These are phyloP conservation scores for Centropus unirufus DNA, from an alignment of 2,113 vertebrate genomes.

Conservation along the genomic window DNA sequence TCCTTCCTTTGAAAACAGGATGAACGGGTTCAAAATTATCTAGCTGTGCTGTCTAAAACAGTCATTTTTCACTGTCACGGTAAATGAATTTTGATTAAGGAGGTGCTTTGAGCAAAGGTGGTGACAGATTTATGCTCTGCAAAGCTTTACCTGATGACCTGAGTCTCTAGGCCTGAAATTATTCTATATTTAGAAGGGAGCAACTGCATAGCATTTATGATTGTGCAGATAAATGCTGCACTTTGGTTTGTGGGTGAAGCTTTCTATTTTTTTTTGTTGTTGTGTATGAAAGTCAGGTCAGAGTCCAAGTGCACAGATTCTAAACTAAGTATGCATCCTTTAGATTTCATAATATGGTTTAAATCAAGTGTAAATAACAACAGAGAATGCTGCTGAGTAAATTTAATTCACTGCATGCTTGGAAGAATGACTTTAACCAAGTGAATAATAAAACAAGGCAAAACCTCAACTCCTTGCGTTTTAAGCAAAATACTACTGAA, in stretches of 20 bases:
- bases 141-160: constrained; percentile 55
- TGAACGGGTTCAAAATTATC: constrained; percentile 8
- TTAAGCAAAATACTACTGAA: neutral
- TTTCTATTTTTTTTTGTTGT: neutral
- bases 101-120: constrained; percentile 30
- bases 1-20: constrained; percentile 60
- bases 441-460: neutral
- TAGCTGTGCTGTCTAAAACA: constrained; percentile 10
- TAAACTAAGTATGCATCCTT: neutral
- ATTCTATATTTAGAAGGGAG: constrained; percentile 45
- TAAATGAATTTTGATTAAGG: constrained; percentile 59
- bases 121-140: constrained; percentile 38
- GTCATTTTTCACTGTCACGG: neutral
- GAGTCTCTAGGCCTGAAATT: neutral
- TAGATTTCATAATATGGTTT: neutral
- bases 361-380: neutral
- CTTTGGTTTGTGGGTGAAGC: neutral
- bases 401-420: neutral
- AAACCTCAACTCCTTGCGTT: neutral
- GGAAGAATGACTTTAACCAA: neutral
- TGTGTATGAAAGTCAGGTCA: neutral
- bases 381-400: neutral
- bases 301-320: neutral
- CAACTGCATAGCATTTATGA: neutral
- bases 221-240: neutral